Evolutionary conservation across 23 tunicate species (phyloP).

Genomic region (Ascidia mentula): DNA sequence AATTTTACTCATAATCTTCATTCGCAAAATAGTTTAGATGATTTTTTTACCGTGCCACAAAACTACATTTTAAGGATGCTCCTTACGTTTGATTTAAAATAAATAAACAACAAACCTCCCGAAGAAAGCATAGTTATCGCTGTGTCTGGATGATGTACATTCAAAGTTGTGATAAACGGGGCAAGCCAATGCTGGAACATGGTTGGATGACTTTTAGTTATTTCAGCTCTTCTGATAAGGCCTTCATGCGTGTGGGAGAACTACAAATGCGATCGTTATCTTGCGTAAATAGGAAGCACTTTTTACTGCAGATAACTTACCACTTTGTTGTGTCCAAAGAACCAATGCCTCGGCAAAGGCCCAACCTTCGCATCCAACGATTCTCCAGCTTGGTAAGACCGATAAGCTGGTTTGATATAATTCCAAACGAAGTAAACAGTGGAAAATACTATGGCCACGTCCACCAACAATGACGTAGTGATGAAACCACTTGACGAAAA

Average conservation of each 20-base stretch:
- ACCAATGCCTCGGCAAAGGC: conserved; percentile 39
- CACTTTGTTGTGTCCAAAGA: conserved; percentile 35
- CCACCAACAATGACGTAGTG: not conserved
- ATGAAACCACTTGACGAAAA: not conserved
- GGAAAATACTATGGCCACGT: not conserved
- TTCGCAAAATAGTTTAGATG: no score
- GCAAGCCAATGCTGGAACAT: conserved; percentile 32
- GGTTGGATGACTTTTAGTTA: conserved; percentile 14
- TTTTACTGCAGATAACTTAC: not conserved
- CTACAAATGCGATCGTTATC: conserved; percentile 8
- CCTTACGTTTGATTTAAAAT: no score
- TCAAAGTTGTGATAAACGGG: conserved; percentile 10
- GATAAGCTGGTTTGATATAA: not conserved
- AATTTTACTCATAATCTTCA: no score
- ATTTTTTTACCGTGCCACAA: no score
- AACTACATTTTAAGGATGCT: no score
- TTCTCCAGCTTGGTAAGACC: not conserved
- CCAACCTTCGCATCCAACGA: not conserved
- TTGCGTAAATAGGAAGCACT: not conserved
- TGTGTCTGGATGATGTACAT: conserved; percentile 24
- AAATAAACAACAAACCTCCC: conserved; percentile 13
- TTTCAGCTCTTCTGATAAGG: not conserved
- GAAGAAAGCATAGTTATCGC: conserved; percentile 5
- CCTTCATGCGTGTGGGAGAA: conserved; percentile 8
- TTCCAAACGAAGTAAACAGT: not conserved